Conservation (phyloP, 1,140 invertebrate genomes). For the Tetramorium parvispinum region DNA sequence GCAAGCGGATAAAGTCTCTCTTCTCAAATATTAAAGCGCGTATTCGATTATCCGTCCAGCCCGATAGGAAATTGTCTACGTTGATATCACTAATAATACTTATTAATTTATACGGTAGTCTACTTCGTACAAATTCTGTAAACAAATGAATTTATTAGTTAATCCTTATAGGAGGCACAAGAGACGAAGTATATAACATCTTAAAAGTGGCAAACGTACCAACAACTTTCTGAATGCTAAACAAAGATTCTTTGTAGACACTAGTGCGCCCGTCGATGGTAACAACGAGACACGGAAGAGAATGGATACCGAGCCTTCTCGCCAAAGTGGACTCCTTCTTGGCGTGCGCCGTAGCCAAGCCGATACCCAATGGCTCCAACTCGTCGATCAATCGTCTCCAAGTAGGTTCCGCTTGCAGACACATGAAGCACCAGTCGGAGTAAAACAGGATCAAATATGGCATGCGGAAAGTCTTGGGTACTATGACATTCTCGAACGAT, state of each 20-base stretch:
- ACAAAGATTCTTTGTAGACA: slow-evolving; percentile 92
- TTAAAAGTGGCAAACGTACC: slow-evolving; percentile 84
- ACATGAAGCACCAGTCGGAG: slow-evolving; percentile 97
- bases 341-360: slow-evolving; percentile 93
- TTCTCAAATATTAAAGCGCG: slow-evolving; percentile 95
- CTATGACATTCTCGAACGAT: slow-evolving; percentile 94
- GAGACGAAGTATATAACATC: background rate
- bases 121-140: slow-evolving; percentile 93
- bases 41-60: slow-evolving; percentile 96
- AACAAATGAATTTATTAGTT: slow-evolving; percentile 3
- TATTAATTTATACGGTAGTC: slow-evolving; percentile 93
- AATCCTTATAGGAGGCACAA: too few species aligned
- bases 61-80: slow-evolving; percentile 92
- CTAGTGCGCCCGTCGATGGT: slow-evolving; percentile 92
- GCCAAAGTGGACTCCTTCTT: slow-evolving; percentile 92
- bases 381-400: slow-evolving; percentile 94
- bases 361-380: slow-evolving; percentile 91
- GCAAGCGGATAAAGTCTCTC: slow-evolving; percentile 90
- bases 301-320: slow-evolving; percentile 91
- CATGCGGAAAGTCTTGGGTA: slow-evolving; percentile 92
- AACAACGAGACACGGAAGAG: slow-evolving; percentile 93
- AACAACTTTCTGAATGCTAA: slow-evolving; percentile 92
- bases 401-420: slow-evolving; percentile 92
- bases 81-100: slow-evolving; percentile 90
- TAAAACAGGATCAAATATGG: slow-evolving; percentile 96